Conservation (phyloP, 2,888 invertebrate species). For the Ennomos fuscantarius region DNA sequence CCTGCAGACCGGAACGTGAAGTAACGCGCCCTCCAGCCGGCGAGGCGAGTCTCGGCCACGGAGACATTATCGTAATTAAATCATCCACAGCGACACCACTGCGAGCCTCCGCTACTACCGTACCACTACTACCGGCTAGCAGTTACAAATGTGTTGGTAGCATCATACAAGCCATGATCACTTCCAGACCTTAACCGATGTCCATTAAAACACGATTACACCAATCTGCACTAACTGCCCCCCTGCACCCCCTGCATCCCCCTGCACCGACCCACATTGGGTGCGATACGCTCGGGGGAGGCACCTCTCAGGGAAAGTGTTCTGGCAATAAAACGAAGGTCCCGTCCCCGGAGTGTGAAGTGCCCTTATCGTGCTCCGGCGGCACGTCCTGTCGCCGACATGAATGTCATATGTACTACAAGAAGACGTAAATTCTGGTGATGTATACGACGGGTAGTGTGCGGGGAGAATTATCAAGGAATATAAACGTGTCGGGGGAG, state of each 20-base stretch:
- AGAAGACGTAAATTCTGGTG: slow-evolving; percentile 31
- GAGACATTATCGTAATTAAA: slow-evolving; percentile 30
- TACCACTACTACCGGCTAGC: neutral
- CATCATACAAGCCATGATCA: too few relatives aligned
- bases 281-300: too few relatives aligned
- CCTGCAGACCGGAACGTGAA: too few relatives aligned
- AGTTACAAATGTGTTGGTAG: too few relatives aligned
- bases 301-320: neutral
- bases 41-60: slow-evolving; percentile 6
- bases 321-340: slow-evolving; percentile 1
- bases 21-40: too few relatives aligned
- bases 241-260: too few relatives aligned
- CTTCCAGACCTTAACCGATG: too few relatives aligned
- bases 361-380: slow-evolving; percentile 10
- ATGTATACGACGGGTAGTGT: slow-evolving; percentile 27
- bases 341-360: neutral
- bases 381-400: slow-evolving; percentile 12
- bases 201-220: too few relatives aligned
- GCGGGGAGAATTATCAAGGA: slow-evolving; percentile 26
- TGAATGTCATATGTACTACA: slow-evolving; percentile 24
- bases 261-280: too few relatives aligned
- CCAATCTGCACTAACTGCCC: too few relatives aligned
- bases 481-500: slow-evolving; percentile 20
- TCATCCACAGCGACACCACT: slow-evolving; percentile 21
- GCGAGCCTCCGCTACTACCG: neutral